Conservation (phyloP, 2,888 invertebrate species). For the Eupithecia tripunctaria region DNA sequence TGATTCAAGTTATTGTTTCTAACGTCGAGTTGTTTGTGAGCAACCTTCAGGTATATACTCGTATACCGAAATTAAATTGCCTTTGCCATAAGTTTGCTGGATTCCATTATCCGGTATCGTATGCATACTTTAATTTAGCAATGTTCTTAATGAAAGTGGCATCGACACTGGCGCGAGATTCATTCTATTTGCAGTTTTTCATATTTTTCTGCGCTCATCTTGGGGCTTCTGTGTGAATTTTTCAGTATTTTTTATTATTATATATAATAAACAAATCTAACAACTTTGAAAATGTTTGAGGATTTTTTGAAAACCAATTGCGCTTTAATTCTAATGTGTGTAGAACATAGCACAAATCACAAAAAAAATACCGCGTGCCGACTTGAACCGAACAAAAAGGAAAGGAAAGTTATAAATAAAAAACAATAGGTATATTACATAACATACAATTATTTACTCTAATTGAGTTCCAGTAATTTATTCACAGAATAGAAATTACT, state of each 20-base stretch:
- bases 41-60: constrained; percentile 5
- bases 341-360: neutral
- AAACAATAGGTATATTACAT: no score
- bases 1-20: constrained; percentile 29
- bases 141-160: neutral
- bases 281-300: neutral
- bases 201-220: neutral
- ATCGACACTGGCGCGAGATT: neutral
- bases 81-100: neutral
- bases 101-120: neutral
- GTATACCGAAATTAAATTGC: neutral
- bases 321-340: neutral
- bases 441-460: neutral
- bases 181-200: neutral
- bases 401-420: no score
- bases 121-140: neutral
- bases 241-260: no score
- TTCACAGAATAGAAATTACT: no score
- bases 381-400: neutral
- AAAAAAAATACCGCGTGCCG: neutral
- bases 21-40: constrained; percentile 16
- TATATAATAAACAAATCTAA: neutral
- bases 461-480: no score
- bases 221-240: no score
- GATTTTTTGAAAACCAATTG: neutral